Evolutionary conservation across 2,888 invertebrate genomes (phyloP).

Genomic region (Rhagonycha lutea): DNA sequence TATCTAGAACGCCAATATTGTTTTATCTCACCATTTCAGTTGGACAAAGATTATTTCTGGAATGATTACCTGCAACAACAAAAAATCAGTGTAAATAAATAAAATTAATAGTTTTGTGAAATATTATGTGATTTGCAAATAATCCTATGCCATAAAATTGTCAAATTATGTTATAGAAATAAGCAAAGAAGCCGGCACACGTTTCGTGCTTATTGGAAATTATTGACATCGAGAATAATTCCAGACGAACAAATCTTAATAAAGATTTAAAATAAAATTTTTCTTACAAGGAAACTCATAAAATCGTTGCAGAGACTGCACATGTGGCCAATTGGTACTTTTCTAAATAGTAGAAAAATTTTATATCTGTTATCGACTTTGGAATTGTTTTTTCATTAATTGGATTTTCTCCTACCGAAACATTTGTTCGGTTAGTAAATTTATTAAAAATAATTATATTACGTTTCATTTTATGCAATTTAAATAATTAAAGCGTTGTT

Average conservation of each 20-base stretch:
- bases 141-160: neutral
- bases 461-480: neutral
- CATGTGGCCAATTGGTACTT: no score
- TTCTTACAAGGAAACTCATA: no score
- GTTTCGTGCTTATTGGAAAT: neutral
- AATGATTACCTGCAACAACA: neutral
- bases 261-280: no score
- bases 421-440: neutral
- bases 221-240: neutral
- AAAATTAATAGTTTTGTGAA: neutral
- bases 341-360: no score
- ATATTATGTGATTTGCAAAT: no score
- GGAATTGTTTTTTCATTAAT: no score
- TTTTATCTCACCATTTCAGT: neutral
- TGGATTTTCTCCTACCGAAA: no score
- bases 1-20: neutral
- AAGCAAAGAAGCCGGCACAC: no score
- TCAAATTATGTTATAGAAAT: neutral
- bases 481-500: neutral
- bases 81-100: neutral
- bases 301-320: no score
- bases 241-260: neutral
- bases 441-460: neutral
- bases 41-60: neutral
- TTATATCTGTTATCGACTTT: no score